Percentiles rank a stretch among this genome's conserved stretches.
phyloP scores from a whole-genome alignment of 2,797 vertebrate species.

The Gymnocypris eckloni region DNA sequence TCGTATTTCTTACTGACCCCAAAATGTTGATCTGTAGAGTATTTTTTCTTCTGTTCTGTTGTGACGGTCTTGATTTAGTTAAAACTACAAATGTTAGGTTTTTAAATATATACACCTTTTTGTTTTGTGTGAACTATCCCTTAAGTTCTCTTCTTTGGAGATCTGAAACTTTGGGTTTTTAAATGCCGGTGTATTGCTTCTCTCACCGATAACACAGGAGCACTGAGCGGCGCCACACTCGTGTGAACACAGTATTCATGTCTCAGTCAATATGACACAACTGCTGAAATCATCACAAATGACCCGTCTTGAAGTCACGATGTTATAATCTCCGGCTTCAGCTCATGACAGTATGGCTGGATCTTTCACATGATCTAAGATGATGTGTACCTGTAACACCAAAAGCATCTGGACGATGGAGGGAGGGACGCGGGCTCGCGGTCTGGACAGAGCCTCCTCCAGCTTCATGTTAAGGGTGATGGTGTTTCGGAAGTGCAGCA shows the following conservation, averaged over 20 bases:
- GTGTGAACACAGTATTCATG: constrained; percentile 80
- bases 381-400: constrained; percentile 88
- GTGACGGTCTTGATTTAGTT: background rate
- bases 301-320: background rate
- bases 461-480: constrained; percentile 95
- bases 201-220: constrained; percentile 88
- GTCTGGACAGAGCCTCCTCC: constrained; percentile 92
- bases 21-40: background rate
- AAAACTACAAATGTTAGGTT: background rate
- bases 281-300: background rate
- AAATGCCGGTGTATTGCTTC: background rate
- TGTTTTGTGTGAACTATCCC: background rate
- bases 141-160: no score
- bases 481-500: constrained; percentile 96
- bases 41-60: background rate
- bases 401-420: constrained; percentile 98
- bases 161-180: background rate
- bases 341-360: background rate
- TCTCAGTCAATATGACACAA: constrained; percentile 20
- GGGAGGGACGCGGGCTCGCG: constrained; percentile 91
- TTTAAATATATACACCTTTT: background rate
- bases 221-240: constrained; percentile 84
- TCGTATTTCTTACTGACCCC: background rate
- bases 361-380: background rate
- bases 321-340: constrained; percentile 9